Evolutionary conservation across 2,113 vertebrate genomes (phyloP), one percentile per base, ranked within the genome.

Genomic region (Odontophorus gujanensis): DNA sequence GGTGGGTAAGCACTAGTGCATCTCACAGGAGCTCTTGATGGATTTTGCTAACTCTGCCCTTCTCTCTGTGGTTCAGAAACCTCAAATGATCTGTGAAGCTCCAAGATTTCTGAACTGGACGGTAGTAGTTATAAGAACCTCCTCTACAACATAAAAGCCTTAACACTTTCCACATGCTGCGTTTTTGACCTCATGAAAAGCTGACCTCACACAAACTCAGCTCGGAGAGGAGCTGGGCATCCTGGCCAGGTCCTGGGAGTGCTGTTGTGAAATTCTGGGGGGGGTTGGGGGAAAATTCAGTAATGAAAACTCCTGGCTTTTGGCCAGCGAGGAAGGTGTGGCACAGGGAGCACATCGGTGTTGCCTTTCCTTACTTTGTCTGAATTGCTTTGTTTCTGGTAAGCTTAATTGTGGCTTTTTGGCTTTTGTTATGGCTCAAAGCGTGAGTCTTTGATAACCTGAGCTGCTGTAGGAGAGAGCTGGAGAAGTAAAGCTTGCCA

Each of bases 331-430:
- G 94, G 89, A 96, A 96, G 97, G 96, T 97, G 95, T 79, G 97
- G 97, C 96, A 88, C 91, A 81, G 96, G 77, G 94, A 97, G 83
- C 90, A 51, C 93, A 93, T 89, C 97, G 95, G 96, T 96, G 82
- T 93, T 97, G 96, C 97, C 96, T 95, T 97, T 97, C 97, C 97
- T 97, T 97, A 85, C 90, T 71, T 53, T 59, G 97, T 97, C 97
- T 97, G 98, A 98, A 98, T 98, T 97, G 95, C 96, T 91, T 96
- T 91, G 90, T 98, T 98, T 97, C 97, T 86, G 17, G 72, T 96
- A 87, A 90, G 86, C 82, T 95, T 96, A 80, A 93, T 97, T 95
- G 73, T 17, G 12, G 21, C 36, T 75, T 25, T 24, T 26, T 19
- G 11, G 38, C 24, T 40, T 81, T 36, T 62, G 84, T 82, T 50